These are phyloP conservation scores for Epizoanthus illoricatus DNA, from an alignment of 92 coral and sea anemone genomes.

Conservation along the genomic window DNA sequence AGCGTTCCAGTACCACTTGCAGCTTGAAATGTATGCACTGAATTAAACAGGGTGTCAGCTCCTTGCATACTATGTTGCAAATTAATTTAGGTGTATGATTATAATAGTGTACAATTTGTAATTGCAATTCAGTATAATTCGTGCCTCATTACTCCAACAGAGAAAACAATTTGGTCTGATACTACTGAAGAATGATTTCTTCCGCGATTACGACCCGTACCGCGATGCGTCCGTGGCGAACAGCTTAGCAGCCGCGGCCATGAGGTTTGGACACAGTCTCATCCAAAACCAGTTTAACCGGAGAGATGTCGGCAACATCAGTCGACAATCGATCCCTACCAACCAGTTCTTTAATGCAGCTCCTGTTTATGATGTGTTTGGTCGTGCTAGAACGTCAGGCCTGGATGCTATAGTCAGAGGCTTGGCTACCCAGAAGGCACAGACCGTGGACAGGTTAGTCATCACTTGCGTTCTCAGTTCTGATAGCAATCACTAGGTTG, in stretches of 20 bases:
- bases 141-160: not conserved
- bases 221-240: slow-evolving; percentile 22
- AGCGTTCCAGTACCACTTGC: too few species aligned
- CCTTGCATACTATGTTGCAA: too few species aligned
- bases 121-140: not conserved
- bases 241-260: slow-evolving; percentile 45
- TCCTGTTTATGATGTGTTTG: slow-evolving; percentile 16
- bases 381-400: slow-evolving; percentile 4
- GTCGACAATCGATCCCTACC: slow-evolving; percentile 20
- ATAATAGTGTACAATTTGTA: too few species aligned
- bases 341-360: slow-evolving; percentile 40
- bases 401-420: slow-evolving; percentile 37
- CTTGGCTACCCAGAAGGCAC: slow-evolving; percentile 24
- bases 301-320: not conserved
- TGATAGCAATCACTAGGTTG: too few species aligned
- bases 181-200: not conserved
- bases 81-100: too few species aligned
- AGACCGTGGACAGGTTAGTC: slow-evolving; percentile 27
- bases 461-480: too few species aligned
- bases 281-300: slow-evolving; percentile 28
- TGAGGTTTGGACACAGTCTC: slow-evolving; percentile 50
- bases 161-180: slow-evolving; percentile 7
- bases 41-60: too few species aligned
- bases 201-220: slow-evolving; percentile 22
- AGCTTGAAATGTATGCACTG: too few species aligned